Percentiles rank a stretch among this genome's conserved stretches.
Conservation (phyloP, 2,113 vertebrate species). For the Ciconia maguari region DNA sequence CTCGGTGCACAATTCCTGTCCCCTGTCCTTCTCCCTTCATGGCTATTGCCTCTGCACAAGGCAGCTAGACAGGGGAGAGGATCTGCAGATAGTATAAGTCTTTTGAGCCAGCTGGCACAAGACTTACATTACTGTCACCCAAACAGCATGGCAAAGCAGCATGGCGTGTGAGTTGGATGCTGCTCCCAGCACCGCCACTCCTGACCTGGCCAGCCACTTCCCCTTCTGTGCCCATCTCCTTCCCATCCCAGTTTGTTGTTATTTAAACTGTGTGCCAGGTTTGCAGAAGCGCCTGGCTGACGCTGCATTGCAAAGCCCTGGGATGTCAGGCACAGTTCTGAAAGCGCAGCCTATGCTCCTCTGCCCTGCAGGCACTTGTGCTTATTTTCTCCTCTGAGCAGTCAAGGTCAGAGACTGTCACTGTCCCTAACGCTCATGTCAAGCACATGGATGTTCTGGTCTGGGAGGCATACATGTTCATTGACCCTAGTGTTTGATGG, state of each 20-base stretch:
- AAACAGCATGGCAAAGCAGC: neutral
- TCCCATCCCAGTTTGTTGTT: neutral
- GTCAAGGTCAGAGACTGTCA: neutral
- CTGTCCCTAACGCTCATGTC: rapidly evolving
- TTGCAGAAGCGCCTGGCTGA: neutral
- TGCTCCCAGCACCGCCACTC: neutral
- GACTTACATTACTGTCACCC: neutral
- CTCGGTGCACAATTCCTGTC: neutral
- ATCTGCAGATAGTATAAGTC: neutral
- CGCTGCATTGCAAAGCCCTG: neutral
- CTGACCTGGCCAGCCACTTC: neutral
- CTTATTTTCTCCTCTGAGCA: neutral
- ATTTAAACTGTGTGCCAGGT: neutral
- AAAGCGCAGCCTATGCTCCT: neutral
- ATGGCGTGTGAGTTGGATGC: neutral
- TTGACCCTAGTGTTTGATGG: neutral
- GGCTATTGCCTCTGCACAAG: neutral
- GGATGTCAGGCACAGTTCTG: neutral
- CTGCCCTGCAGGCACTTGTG: neutral
- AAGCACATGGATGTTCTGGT: rapidly evolving
- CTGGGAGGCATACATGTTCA: neutral
- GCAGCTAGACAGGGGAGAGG: neutral
- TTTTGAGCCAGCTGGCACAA: neutral
- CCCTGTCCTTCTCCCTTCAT: neutral
- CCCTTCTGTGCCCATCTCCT: neutral